Conservation (phyloP, 2,797 vertebrate genomes). For the Mormyrus proboscirostris region DNA sequence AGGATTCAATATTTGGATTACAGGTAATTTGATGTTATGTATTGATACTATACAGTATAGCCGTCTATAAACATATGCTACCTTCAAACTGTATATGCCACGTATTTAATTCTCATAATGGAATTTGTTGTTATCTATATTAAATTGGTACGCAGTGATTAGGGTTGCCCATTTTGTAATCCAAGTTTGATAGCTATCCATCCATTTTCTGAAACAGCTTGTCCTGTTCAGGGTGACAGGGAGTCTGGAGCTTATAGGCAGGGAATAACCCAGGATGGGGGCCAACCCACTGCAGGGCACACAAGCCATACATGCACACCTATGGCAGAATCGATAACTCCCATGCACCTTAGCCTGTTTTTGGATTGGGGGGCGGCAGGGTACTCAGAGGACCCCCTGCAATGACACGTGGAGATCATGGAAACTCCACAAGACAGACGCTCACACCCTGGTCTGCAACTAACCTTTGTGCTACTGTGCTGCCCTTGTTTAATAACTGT, state of each 20-base stretch:
- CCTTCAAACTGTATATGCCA: background rate
- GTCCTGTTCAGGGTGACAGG: background rate
- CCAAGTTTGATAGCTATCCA: background rate
- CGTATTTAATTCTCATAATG: background rate
- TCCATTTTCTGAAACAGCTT: background rate
- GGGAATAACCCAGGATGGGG: background rate
- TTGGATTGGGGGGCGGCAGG: background rate
- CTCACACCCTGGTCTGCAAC: background rate
- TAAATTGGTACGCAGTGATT: background rate
- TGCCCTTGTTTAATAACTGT: slow-evolving; percentile 58
- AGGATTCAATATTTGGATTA: background rate
- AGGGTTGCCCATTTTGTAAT: background rate
- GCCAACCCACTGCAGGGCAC: background rate
- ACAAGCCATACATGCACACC: background rate
- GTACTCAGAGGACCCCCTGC: background rate
- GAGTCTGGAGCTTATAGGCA: background rate
- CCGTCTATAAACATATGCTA: background rate
- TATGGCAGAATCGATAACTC: background rate
- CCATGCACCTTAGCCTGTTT: background rate
- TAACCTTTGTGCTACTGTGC: slow-evolving; percentile 38
- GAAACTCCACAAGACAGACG: background rate
- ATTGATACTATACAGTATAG: background rate
- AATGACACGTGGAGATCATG: background rate
- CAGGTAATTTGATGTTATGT: background rate
- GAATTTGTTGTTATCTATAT: background rate